Percentiles rank a stretch among this genome's conserved stretches.
Conservation (phyloP, 2,888 invertebrate genomes). For the Venusia cambrica region DNA sequence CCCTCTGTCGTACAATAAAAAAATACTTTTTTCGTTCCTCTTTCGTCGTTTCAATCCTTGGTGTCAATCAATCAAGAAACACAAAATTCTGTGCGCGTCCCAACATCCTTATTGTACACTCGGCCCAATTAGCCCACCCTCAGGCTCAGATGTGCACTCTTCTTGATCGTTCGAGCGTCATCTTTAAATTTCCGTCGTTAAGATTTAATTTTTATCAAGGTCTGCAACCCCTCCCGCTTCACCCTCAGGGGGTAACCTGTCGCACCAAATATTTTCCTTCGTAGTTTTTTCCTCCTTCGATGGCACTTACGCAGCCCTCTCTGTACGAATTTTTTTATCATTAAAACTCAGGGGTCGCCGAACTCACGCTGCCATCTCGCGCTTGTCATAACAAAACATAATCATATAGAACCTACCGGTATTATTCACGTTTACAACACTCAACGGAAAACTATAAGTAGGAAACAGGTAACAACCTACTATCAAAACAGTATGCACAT, state of each 20-base stretch:
- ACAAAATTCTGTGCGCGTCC: conserved; percentile 42
- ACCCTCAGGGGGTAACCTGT: conserved; percentile 67
- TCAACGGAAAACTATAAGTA: too few species aligned
- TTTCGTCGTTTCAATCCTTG: conserved; percentile 41
- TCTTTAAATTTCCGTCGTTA: conserved; percentile 82
- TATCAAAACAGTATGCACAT: too few species aligned
- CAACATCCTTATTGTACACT: conserved; percentile 52
- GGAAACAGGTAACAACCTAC: too few species aligned
- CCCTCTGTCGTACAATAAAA: conserved; percentile 28
- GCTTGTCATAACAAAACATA: conserved; percentile 78
- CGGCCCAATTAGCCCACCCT: conserved; percentile 76
- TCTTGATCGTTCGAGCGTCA: conserved; percentile 80
- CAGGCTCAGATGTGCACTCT: conserved; percentile 78
- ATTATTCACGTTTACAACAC: conserved; percentile 49
- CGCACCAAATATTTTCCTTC: conserved; percentile 81
- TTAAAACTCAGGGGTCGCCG: conserved; percentile 79
- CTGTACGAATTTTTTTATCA: conserved; percentile 81
- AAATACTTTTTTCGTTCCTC: too few species aligned
- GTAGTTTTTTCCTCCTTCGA: conserved; percentile 79
- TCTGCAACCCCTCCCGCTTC: conserved; percentile 43
- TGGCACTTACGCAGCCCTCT: conserved; percentile 79
- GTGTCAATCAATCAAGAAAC: conserved; percentile 51
- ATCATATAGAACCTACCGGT: conserved; percentile 57
- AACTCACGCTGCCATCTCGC: conserved; percentile 73
- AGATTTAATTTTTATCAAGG: conserved; percentile 81